These are phyloP conservation scores for Plutomurus gul DNA, from an alignment of 1,140 invertebrate species.

Conservation along the genomic window DNA sequence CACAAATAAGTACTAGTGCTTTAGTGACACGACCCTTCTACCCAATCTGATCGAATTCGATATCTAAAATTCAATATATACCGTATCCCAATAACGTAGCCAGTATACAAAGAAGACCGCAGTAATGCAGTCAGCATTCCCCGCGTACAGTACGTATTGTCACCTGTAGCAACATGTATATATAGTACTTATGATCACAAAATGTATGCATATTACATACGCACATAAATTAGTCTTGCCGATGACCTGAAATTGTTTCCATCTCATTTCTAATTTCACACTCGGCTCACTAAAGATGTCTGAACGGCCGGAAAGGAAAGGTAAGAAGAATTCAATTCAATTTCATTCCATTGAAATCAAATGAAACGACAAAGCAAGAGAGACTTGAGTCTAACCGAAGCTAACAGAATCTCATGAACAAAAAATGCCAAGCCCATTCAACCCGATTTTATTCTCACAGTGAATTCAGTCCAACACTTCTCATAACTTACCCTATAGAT, in stretches of 20 bases:
- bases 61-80: no score
- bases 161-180: no score
- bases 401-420: background rate
- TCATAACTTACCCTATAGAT: background rate
- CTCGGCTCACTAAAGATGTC: conserved; percentile 26
- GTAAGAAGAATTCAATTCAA: conserved; percentile 8
- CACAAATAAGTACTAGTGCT: no score
- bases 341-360: no score
- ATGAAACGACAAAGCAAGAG: background rate
- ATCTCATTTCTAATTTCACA: conserved; percentile 40
- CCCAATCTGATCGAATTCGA: no score
- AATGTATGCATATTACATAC: background rate
- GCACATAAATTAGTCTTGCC: background rate
- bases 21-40: no score
- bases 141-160: no score
- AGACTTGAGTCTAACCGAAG: conserved; percentile 5
- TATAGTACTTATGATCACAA: background rate
- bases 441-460: background rate
- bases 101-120: no score
- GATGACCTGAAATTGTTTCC: conserved; percentile 17
- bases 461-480: background rate
- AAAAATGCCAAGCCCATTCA: background rate
- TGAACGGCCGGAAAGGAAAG: background rate
- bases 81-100: no score
- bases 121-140: no score